These are phyloP conservation scores for Dermatemys mawii DNA, from an alignment of 2,113 vertebrate genomes.

Conservation along the genomic window DNA sequence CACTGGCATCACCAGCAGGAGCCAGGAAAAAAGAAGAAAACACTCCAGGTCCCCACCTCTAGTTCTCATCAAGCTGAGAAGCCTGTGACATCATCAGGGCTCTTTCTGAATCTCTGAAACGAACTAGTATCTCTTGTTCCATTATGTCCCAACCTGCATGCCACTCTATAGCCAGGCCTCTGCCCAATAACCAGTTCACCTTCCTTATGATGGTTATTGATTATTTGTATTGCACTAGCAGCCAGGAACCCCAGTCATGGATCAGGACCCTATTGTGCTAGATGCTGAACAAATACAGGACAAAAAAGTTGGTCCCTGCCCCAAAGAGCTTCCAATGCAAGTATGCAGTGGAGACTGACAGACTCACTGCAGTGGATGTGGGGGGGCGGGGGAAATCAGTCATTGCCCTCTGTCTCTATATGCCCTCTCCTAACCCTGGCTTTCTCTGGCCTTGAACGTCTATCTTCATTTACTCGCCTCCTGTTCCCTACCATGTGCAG, in stretches of 20 bases:
- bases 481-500: background rate
- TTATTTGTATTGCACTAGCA: background rate
- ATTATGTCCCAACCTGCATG: fast-evolving
- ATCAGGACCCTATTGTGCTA: background rate
- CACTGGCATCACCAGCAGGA: background rate
- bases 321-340: background rate
- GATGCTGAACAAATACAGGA: background rate
- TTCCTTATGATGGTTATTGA: background rate
- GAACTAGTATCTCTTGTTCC: background rate
- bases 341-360: fast-evolving
- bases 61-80: background rate
- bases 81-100: background rate
- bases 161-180: no score
- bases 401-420: background rate
- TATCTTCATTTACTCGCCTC: background rate
- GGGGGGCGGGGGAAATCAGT: background rate
- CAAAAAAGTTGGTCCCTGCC: background rate
- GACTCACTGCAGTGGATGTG: background rate
- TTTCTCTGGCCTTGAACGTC: background rate
- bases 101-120: background rate
- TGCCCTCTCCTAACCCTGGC: background rate
- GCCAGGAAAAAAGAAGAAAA: background rate
- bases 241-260: background rate
- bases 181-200: background rate
- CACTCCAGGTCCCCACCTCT: background rate